These are phyloP conservation scores for Listrodromus nycthemerus DNA, from an alignment of 2,888 invertebrate genomes.

Conservation along the genomic window DNA sequence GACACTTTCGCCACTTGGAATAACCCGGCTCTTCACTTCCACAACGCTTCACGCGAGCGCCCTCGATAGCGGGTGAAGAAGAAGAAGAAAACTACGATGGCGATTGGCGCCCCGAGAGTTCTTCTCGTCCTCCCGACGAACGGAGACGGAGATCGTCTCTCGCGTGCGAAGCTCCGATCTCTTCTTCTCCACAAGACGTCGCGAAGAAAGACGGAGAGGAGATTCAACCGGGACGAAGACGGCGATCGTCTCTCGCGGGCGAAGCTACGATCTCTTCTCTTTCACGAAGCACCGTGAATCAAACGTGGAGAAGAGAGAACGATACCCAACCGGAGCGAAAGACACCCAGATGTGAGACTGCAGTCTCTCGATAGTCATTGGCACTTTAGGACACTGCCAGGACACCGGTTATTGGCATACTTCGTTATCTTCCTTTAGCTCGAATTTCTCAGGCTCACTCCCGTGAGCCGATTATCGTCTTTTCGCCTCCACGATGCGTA, in stretches of 20 bases:
- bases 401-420: neutral
- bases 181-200: neutral
- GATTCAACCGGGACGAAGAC: constrained; percentile 30
- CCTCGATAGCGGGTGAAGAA: constrained; percentile 54
- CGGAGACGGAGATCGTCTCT: constrained; percentile 49
- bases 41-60: constrained; percentile 15
- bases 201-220: constrained; percentile 15
- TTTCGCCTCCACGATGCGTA: neutral
- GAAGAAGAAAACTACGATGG: constrained; percentile 48
- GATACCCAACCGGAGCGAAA: constrained; percentile 37
- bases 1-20: constrained; percentile 57
- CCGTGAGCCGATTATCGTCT: neutral
- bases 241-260: constrained; percentile 34
- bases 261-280: constrained; percentile 10
- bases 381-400: constrained; percentile 13
- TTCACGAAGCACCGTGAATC: neutral
- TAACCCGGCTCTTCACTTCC: constrained; percentile 40
- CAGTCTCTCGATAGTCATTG: constrained; percentile 18
- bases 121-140: neutral
- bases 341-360: constrained; percentile 55
- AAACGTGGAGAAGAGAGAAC: constrained; percentile 24
- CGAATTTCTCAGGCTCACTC: neutral
- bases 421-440: neutral
- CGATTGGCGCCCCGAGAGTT: constrained; percentile 46
- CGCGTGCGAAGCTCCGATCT: constrained; percentile 2